Evolutionary conservation across 2,113 vertebrate genomes (phyloP).

Genomic region (Chinchilla lanigera): DNA sequence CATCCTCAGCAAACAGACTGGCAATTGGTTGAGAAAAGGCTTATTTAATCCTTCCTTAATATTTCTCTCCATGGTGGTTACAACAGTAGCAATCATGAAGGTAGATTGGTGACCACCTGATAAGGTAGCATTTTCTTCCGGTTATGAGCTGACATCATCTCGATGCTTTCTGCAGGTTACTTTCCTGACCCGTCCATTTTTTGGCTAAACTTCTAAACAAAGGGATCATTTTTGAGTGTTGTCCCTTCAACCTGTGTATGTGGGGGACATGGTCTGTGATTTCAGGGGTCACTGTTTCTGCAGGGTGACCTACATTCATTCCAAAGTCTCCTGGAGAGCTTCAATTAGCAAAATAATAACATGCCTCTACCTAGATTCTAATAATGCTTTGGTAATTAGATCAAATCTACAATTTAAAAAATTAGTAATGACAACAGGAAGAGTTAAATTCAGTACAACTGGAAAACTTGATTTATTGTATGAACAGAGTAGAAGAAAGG

Average conservation of each 20-base stretch:
- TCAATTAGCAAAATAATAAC: constrained; percentile 60
- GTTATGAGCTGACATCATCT: not conserved
- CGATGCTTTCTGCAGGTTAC: not conserved
- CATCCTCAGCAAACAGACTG: constrained; percentile 71
- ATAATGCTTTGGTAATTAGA: constrained; percentile 45
- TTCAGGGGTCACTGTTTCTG: constrained; percentile 20
- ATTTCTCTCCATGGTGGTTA: constrained; percentile 54
- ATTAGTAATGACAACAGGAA: not conserved
- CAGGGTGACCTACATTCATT: not conserved
- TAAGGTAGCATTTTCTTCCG: not conserved
- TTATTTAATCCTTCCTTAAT: constrained; percentile 75
- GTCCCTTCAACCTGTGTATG: not conserved
- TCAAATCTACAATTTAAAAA: constrained; percentile 39
- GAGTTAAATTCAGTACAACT: not conserved
- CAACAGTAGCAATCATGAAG: not conserved
- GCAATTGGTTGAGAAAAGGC: constrained; percentile 75
- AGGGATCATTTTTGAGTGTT: not conserved
- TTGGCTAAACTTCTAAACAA: not conserved
- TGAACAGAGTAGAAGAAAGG: not conserved
- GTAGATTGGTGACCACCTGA: not conserved
- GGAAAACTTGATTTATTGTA: not conserved
- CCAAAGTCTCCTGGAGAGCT: constrained; percentile 19
- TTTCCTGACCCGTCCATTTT: not conserved
- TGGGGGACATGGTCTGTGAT: not conserved
- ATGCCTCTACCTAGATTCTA: not conserved